These are phyloP conservation scores for Pelusios castaneus DNA, from an alignment of 2,113 vertebrate genomes.

Conservation along the genomic window DNA sequence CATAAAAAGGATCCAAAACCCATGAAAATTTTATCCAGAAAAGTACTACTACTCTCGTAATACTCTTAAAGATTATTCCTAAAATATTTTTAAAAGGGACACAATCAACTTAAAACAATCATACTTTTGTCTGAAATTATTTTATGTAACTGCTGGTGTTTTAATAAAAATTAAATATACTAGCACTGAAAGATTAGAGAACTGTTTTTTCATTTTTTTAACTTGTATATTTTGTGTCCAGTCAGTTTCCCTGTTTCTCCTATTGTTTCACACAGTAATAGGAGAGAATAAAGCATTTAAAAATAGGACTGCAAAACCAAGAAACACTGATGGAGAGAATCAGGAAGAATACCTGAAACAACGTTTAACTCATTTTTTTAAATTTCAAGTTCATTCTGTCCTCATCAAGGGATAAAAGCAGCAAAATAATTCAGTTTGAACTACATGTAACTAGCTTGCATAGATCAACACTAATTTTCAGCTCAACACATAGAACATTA, in stretches of 20 bases:
- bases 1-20: accelerated
- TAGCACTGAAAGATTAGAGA: not conserved
- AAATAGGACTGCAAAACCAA: not conserved
- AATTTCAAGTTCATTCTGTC: not conserved
- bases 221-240: not conserved
- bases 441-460: not conserved
- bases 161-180: not conserved
- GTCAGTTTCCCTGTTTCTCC: not conserved
- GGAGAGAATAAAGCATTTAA: not conserved
- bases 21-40: not conserved
- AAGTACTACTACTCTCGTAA: not conserved
- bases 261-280: not conserved
- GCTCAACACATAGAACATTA: not conserved
- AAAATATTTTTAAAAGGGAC: not conserved
- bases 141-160: not conserved
- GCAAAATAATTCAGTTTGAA: not conserved
- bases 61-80: not conserved
- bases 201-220: not conserved
- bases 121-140: not conserved
- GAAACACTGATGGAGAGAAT: not conserved
- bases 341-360: not conserved
- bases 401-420: not conserved
- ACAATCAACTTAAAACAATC: constrained; percentile 20
- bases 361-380: not conserved
- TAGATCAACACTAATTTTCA: not conserved